Evolutionary conservation across 1,140 invertebrate species (phyloP), one percentile per base, ranked within the genome.

Genomic region (Venturia canescens): DNA sequence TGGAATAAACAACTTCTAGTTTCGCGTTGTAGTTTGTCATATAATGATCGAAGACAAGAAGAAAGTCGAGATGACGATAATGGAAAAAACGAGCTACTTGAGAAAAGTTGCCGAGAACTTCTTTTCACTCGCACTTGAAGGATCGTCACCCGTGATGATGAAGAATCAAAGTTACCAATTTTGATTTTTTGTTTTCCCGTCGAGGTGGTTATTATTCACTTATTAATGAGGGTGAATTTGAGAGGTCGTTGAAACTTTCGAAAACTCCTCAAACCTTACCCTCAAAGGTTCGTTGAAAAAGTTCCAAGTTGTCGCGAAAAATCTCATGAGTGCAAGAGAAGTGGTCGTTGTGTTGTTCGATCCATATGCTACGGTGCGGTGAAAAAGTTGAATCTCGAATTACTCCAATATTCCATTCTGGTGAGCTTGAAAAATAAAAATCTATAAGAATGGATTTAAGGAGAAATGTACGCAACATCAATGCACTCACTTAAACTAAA

Each of bases 151-250:
- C 23, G 3, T 4, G 23, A 69, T 31, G 66, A 69, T 69, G 21
- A 69, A 69, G 66, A 69, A 69, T 69, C 66, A 31, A 69, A 69
- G 66, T 69, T 69, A 21, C 21, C 38, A 44, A 44, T 44, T n/a
- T 44, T 44, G 38, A 44, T 44, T 44, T 11, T 44, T 44, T 11
- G 13, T 44, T 1, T 11, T 44, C 38, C 38, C 38, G 7, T 11
- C 7, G 38, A 11, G 38, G 38, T 4, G 38, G 38, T 44, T 44
- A 69, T 69, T 69, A 69, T 31, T 23, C 66, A 31, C 66, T 69
- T 29, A 29, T 69, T 69, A 69, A 69, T 69, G 29, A 69, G 29
- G 27, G 27, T n/a, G 66, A 69, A 26, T 63, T 63, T 23, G 13
- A 63, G 23, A 23, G 21, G 23, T 6, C 60, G 2, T 0, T 3